Evolutionary conservation across 2,888 invertebrate genomes (phyloP).

Genomic region (Lamellibrachia columna): DNA sequence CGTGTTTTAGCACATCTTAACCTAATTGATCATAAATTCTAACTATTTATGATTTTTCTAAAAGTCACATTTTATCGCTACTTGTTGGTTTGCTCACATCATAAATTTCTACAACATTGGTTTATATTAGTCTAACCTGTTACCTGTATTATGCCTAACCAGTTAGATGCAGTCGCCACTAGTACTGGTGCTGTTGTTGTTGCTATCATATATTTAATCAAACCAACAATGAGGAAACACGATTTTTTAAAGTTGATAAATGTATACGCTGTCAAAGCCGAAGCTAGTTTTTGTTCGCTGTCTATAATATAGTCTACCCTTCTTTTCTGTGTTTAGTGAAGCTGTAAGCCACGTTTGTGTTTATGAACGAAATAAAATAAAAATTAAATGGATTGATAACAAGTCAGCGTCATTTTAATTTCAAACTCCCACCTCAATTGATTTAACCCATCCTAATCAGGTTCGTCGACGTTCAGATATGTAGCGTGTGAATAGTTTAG

Average conservation of each 20-base stretch:
- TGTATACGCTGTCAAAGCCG: neutral
- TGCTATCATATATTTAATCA: too few relatives aligned
- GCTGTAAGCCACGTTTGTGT: neutral
- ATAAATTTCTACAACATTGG: too few relatives aligned
- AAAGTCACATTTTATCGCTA: neutral
- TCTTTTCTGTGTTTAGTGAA: neutral
- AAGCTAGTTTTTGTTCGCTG: neutral
- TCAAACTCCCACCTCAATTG: too few relatives aligned
- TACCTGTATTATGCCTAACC: too few relatives aligned
- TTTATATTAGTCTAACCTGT: too few relatives aligned
- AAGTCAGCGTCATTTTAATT: neutral
- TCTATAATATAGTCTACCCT: neutral
- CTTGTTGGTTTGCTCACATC: too few relatives aligned
- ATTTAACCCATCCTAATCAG: too few relatives aligned
- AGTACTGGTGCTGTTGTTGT: too few relatives aligned
- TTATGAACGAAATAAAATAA: neutral
- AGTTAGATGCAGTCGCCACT: too few relatives aligned
- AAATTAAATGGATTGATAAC: neutral
- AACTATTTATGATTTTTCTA: neutral
- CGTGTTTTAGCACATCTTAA: neutral
- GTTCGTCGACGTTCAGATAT: too few relatives aligned
- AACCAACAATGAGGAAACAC: too few relatives aligned
- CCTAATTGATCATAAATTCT: neutral
- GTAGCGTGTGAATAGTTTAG: too few relatives aligned
- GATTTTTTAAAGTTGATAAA: neutral